Evolutionary conservation across 1,140 invertebrate species (phyloP).

Genomic region (Drosophila teissieri): DNA sequence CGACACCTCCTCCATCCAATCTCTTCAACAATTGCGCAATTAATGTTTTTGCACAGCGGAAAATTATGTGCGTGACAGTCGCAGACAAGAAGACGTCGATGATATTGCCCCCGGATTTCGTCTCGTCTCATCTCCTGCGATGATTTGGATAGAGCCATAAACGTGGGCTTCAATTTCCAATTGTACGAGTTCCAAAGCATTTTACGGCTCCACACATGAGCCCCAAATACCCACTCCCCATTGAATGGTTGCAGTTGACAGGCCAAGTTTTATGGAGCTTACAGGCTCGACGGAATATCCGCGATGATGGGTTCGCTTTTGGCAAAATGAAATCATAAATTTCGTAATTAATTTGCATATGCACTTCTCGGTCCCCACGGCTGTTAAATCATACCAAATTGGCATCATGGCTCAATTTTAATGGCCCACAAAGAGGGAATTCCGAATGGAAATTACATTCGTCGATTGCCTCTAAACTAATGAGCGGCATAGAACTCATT

Average conservation of each 20-base stretch:
- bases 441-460: constrained; percentile 62
- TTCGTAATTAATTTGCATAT: constrained; percentile 80
- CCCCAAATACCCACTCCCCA: constrained; percentile 9
- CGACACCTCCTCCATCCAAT: constrained; percentile 3
- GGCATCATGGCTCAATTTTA: constrained; percentile 78
- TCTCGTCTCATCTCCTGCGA: constrained; percentile 22
- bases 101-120: constrained; percentile 33
- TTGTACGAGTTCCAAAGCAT: constrained; percentile 44
- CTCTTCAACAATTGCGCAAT: constrained; percentile 73
- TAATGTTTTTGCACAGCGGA: constrained; percentile 64
- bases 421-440: constrained; percentile 44
- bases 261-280: constrained; percentile 58
- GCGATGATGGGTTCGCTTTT: constrained; percentile 34
- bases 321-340: constrained; percentile 75
- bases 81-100: constrained; percentile 51
- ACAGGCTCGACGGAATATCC: constrained; percentile 46
- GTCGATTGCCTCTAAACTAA: constrained; percentile 52
- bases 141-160: constrained; percentile 75
- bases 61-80: constrained; percentile 77
- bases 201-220: constrained; percentile 80
- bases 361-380: constrained; percentile 12
- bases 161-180: constrained; percentile 71
- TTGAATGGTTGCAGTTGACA: constrained; percentile 50
- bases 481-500: constrained; percentile 40
- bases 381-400: constrained; percentile 64